Evolutionary conservation across 2,888 invertebrate species (phyloP).

Genomic region (Tipula confusa): DNA sequence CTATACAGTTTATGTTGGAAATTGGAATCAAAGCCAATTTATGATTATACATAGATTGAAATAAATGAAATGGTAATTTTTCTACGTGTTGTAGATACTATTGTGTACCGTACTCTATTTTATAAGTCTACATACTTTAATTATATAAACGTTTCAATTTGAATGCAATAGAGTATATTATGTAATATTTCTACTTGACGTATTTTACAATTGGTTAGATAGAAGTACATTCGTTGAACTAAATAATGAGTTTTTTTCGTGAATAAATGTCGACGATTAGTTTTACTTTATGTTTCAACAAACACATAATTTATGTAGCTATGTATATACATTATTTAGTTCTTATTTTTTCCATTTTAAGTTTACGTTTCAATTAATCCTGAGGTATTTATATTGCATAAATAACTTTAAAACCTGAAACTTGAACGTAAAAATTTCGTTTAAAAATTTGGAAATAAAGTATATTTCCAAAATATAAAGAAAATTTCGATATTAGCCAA

Average conservation of each 20-base stretch:
- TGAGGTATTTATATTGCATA: too few species aligned
- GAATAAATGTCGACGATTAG: not conserved
- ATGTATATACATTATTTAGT: too few species aligned
- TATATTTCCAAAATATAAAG: too few species aligned
- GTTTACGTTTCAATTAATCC: too few species aligned
- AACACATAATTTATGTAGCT: too few species aligned
- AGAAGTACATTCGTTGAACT: not conserved
- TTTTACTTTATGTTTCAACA: not conserved
- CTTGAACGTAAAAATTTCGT: too few species aligned
- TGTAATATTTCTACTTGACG: not conserved
- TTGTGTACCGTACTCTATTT: not conserved
- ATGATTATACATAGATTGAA: not conserved
- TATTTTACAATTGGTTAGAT: not conserved
- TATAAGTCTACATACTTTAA: not conserved
- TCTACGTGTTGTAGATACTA: not conserved
- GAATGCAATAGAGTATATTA: conserved; percentile 3
- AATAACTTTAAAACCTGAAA: too few species aligned
- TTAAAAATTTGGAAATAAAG: too few species aligned
- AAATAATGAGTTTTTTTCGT: not conserved
- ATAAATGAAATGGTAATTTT: not conserved
- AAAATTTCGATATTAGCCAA: too few species aligned
- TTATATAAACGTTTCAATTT: not conserved
- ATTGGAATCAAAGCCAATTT: not conserved
- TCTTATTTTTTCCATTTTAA: too few species aligned
- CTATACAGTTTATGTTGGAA: not conserved